These are phyloP conservation scores for Eurois occulta DNA, from an alignment of 2,888 invertebrate genomes.

Conservation along the genomic window DNA sequence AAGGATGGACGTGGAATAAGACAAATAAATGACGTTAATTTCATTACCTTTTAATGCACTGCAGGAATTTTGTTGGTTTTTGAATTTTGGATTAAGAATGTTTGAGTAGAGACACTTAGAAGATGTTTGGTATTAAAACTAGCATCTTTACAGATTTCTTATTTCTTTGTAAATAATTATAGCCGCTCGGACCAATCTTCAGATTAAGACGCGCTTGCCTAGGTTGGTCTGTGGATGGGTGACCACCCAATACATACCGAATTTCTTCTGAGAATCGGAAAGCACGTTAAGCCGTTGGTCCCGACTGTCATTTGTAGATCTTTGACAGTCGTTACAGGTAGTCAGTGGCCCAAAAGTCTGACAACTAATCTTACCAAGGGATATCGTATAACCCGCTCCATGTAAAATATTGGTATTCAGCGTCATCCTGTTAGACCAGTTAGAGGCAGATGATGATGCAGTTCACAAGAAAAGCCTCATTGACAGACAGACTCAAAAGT, in stretches of 20 bases:
- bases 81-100: background rate
- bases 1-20: slow-evolving; percentile 44
- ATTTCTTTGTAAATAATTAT: background rate
- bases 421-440: no score
- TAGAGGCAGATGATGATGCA: no score
- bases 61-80: slow-evolving; percentile 6
- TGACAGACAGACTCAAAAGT: background rate
- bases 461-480: no score
- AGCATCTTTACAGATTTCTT: no score
- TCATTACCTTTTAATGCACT: slow-evolving; percentile 21
- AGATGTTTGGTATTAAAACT: background rate
- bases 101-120: background rate
- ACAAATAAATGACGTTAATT: slow-evolving; percentile 51
- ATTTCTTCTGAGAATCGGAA: background rate
- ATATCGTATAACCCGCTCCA: no score
- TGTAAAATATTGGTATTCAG: no score
- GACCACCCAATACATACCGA: background rate
- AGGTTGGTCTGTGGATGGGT: background rate
- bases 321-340: background rate
- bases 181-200: background rate
- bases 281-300: no score
- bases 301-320: background rate
- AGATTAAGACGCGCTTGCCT: background rate
- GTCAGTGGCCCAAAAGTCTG: background rate
- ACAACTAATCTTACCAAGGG: no score